Percentiles rank a stretch among this genome's conserved stretches.
Conservation (phyloP, 2,113 vertebrate species). For the Alethe diademata region DNA sequence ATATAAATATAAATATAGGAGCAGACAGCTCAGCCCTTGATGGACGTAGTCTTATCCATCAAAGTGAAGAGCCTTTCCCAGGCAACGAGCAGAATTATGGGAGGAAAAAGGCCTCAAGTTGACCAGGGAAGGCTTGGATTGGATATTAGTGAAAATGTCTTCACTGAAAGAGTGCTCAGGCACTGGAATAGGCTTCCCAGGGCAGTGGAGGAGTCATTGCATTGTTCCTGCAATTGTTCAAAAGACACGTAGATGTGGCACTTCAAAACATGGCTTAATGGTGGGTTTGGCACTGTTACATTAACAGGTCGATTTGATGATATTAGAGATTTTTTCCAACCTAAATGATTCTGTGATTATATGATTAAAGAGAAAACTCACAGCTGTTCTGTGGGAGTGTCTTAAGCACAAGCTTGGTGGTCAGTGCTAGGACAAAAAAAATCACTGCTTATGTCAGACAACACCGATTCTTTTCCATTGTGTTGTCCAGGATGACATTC, state of each 20-base stretch:
- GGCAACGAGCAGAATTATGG: accelerated
- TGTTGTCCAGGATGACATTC: accelerated
- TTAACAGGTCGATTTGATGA: accelerated
- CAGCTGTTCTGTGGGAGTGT: accelerated
- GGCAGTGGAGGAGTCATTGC: no score
- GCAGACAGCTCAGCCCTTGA: neutral
- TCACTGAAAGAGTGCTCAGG: neutral
- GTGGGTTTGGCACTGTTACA: accelerated
- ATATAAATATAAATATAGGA: neutral
- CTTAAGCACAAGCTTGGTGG: neutral
- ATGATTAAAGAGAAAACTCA: neutral
- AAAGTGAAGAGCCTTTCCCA: neutral
- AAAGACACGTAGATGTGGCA: neutral
- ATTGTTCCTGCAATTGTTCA: neutral
- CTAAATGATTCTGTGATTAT: neutral
- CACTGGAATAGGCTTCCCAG: neutral
- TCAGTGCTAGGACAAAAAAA: neutral
- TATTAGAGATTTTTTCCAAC: neutral
- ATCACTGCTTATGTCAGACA: neutral
- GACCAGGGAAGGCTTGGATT: neutral
- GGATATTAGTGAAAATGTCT: neutral
- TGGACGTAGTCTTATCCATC: neutral
- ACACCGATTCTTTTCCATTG: accelerated
- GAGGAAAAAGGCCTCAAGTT: neutral
- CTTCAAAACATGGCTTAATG: neutral